A percentile compares a stretch with the other conserved stretches of the same genome.
phyloP scores from a whole-genome alignment of 1,140 invertebrate species.

The Apocrypta bakeri region DNA sequence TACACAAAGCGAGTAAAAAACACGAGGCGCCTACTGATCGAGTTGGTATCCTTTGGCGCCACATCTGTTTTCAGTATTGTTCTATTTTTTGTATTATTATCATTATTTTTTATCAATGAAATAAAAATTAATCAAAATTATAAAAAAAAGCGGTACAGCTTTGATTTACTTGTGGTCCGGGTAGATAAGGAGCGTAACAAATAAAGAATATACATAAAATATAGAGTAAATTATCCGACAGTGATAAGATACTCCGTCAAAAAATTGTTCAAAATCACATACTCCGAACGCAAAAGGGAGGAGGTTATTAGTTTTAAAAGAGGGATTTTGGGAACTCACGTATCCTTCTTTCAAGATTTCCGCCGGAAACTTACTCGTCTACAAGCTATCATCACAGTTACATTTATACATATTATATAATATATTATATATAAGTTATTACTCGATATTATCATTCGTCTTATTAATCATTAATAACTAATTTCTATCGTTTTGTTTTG shows the following conservation, averaged over 20 bases:
- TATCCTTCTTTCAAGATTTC: constrained; percentile 47
- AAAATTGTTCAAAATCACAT: constrained; percentile 20
- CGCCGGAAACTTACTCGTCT: constrained; percentile 65
- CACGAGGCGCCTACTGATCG: constrained; percentile 52
- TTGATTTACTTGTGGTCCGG: constrained; percentile 41
- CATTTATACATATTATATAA: constrained; percentile 62
- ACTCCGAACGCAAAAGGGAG: not conserved
- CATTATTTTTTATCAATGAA: constrained; percentile 26
- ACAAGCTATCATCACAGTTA: constrained; percentile 74
- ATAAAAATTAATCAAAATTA: constrained; percentile 35
- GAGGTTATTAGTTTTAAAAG: constrained; percentile 12
- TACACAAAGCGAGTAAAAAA: constrained; percentile 69
- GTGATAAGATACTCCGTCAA: constrained; percentile 47
- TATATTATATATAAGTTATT: constrained; percentile 60
- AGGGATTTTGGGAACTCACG: constrained; percentile 10
- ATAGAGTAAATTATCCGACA: constrained; percentile 33
- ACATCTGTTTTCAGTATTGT: constrained; percentile 22
- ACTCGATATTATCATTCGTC: constrained; percentile 53
- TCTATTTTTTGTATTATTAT: constrained; percentile 36
- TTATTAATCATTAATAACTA: constrained; percentile 54
- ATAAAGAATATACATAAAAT: constrained; percentile 29
- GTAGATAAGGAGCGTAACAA: constrained; percentile 47
- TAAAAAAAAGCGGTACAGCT: constrained; percentile 23
- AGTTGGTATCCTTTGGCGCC: constrained; percentile 33
- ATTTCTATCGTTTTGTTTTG: constrained; percentile 52